Evolutionary conservation across 2,888 invertebrate species (phyloP), one percentile per base, ranked within the genome.

Genomic region (Epinotia brunnichana): DNA sequence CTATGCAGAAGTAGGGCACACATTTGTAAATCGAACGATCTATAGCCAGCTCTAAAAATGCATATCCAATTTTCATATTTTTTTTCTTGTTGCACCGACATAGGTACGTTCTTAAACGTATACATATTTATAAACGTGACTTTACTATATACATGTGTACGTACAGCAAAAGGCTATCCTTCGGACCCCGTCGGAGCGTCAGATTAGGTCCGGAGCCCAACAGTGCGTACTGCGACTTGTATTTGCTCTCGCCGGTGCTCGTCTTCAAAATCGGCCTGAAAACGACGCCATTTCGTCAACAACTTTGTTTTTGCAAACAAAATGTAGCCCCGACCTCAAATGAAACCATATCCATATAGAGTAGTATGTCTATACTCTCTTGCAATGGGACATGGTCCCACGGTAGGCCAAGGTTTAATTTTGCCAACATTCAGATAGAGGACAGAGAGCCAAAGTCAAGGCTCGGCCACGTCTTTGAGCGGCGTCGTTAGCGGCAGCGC

Each of bases 151-250:
- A n/a, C 71, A 72, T 9, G 56, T 67, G 71, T 82, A 95, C 96
- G 94, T 94, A 98, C 97, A 97, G 86, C 41, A 97, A 91, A 35
- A 97, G 87, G 79, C 95, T 95, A 81, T 97, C 96, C 83, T 97
- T 95, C 0, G 97, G 95, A 68, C 98, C 98, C 82, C 95, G 96
- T n/a, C 94, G 91, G n/a, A 96, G 90, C 57, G 94, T 88, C 2
- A 95, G 86, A 90, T 98, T 96, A 35, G 97, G 95, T 24, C 98
- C 98, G 67, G 88, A 85, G 5, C 95, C 94, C 75, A 92, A 91
- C 19, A 89, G 86, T 71, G 94, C 82, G 82, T 94, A 95, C 60
- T 92, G 88, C 0, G 96, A 96, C 82, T 94, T 95, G 82, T 95
- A 95, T 81, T 94, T 94, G 62, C 87, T 83, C 67, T 94, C 94